phyloP scores from a whole-genome alignment of 2,888 invertebrate genomes.

The Balanococcus diminutus region DNA sequence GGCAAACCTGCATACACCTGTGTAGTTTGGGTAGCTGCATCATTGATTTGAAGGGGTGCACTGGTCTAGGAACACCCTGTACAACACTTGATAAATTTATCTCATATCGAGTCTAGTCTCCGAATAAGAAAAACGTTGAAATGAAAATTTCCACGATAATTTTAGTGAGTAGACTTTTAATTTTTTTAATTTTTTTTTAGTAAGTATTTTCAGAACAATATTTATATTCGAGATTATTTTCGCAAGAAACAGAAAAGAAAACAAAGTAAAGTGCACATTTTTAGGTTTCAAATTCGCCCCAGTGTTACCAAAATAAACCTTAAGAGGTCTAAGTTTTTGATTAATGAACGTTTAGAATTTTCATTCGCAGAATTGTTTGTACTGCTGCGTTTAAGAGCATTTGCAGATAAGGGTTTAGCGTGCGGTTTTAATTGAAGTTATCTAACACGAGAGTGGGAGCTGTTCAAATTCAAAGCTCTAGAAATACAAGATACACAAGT shows the following conservation, averaged over 20 bases:
- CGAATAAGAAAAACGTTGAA: not conserved
- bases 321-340: conserved; percentile 38
- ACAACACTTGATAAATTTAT: not conserved
- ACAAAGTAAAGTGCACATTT: not conserved
- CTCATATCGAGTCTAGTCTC: too few relatives aligned
- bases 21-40: too few relatives aligned
- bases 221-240: not conserved
- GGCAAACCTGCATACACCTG: too few relatives aligned
- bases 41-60: too few relatives aligned
- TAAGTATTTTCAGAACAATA: too few relatives aligned
- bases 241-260: not conserved
- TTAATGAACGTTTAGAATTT: conserved; percentile 35
- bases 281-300: not conserved
- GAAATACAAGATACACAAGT: conserved; percentile 26
- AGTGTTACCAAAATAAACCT: conserved; percentile 19
- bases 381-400: conserved; percentile 35
- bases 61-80: too few relatives aligned
- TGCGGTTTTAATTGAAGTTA: conserved; percentile 29
- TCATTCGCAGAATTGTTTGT: conserved; percentile 30
- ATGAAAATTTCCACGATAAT: not conserved
- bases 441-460: not conserved
- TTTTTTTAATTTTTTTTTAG: not conserved
- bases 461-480: conserved; percentile 2
- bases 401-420: conserved; percentile 25
- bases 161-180: too few relatives aligned